Evolutionary conservation across 2,888 invertebrate species (phyloP), one percentile per base, ranked within the genome.

Genomic region (Himalopsyche japonica): DNA sequence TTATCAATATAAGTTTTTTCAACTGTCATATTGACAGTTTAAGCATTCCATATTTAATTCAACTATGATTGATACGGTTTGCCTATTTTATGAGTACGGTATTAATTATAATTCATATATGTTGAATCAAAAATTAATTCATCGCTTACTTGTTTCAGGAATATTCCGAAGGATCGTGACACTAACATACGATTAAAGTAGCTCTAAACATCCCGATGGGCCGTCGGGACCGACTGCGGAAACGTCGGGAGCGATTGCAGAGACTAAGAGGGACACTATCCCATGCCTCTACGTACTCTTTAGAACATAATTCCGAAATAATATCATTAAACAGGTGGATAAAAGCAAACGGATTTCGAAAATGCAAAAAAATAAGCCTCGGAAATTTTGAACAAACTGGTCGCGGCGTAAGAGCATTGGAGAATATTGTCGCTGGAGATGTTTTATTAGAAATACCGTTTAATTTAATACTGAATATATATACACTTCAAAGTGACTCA

Each of bases 371-470:
- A 85, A 89, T 96, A 27, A 90, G 90, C 32, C 90, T 94, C n/a
- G 92, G 93, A 8, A 88, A 92, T 83, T 97, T 96, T 89, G 87
- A 91, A 34, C 89, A 91, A 12, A 96, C 96, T 6, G 97, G 97
- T 10, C 93, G 97, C 83, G 97, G 97, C 30, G 91, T 97, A 32
- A 92, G 94, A 88, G 94, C 96, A 0, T 93, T 93, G 88, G 91
- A 90, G 87, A 90, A 89, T 70, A 91, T 96, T 48, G 88, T 88
- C 10, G 88, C 91, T 32, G 94, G 94, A 80, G 94, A 95, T 88
- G 91, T 92, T 87, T 89, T 95, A 15, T 93, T 95, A 84, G 92
- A 92, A 87, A 88, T 95, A 84, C 95, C 95, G 2, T 89, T 93
- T 34, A 90, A 93, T 87, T 89, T 93, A 84, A 92, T 95, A 80